These are phyloP conservation scores for Bovichtus variegatus DNA, from an alignment of 2,797 vertebrate genomes.

Conservation along the genomic window DNA sequence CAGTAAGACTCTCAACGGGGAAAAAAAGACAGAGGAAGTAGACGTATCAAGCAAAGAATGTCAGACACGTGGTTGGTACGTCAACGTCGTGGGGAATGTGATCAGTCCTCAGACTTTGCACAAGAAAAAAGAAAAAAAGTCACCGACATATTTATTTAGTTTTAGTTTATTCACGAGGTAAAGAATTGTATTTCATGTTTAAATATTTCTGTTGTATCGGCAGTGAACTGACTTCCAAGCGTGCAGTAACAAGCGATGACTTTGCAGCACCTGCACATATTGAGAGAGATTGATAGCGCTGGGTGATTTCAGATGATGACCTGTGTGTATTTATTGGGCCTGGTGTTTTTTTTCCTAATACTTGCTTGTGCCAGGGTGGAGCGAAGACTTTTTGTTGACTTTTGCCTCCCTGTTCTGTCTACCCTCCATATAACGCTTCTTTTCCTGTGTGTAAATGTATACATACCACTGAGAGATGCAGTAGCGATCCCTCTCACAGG, in stretches of 20 bases:
- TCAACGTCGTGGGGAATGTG: neutral
- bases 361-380: conserved; percentile 1
- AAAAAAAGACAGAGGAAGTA: neutral
- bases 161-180: neutral
- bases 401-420: neutral
- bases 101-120: neutral
- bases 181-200: neutral
- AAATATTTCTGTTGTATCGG: neutral
- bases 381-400: conserved; percentile 5
- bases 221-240: neutral
- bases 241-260: neutral
- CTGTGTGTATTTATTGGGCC: conserved; percentile 14
- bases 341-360: conserved; percentile 17
- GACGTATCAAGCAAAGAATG: neutral
- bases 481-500: conserved; percentile 23
- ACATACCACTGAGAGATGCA: neutral
- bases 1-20: neutral
- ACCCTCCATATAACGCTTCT: neutral
- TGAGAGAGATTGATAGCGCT: neutral
- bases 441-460: neutral
- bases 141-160: too few relatives aligned
- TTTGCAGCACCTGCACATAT: neutral
- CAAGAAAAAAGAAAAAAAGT: neutral
- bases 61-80: neutral
- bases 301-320: conserved; percentile 24